These are phyloP conservation scores for Microplitis deprimator DNA, from an alignment of 2,888 invertebrate species.

Conservation along the genomic window DNA sequence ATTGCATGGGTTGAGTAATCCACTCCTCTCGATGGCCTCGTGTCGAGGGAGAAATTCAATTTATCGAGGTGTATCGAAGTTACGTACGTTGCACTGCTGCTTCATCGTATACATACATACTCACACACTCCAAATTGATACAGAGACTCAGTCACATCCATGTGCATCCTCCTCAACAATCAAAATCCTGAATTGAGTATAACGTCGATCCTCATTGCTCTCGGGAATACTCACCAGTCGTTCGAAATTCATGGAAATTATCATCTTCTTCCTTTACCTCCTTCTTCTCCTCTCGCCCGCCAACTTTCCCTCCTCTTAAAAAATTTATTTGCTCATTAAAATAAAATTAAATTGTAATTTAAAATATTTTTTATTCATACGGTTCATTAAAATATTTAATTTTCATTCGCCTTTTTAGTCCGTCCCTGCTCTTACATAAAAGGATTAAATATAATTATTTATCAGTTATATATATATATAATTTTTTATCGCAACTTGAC, in stretches of 20 bases:
- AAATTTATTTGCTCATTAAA: not conserved
- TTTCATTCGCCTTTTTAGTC: not conserved
- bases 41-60: slow-evolving; percentile 30
- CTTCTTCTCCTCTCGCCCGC: too few species aligned
- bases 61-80: slow-evolving; percentile 30
- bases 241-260: not conserved
- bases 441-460: not conserved
- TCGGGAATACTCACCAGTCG: not conserved
- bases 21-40: slow-evolving; percentile 12
- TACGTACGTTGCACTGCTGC: slow-evolving; percentile 9
- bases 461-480: not conserved
- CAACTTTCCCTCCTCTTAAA: not conserved
- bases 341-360: not conserved
- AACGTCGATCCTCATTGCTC: not conserved
- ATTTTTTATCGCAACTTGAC: not conserved
- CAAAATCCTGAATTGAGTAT: slow-evolving; percentile 11
- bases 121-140: not conserved
- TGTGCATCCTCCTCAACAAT: slow-evolving; percentile 12
- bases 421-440: not conserved
- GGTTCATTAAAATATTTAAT: not conserved
- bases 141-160: not conserved
- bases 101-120: not conserved
- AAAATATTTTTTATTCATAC: not conserved
- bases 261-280: not conserved
- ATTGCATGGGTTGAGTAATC: slow-evolving; percentile 18